Evolutionary conservation across 2,888 invertebrate species (phyloP).

Genomic region (Isotomurus palustris): DNA sequence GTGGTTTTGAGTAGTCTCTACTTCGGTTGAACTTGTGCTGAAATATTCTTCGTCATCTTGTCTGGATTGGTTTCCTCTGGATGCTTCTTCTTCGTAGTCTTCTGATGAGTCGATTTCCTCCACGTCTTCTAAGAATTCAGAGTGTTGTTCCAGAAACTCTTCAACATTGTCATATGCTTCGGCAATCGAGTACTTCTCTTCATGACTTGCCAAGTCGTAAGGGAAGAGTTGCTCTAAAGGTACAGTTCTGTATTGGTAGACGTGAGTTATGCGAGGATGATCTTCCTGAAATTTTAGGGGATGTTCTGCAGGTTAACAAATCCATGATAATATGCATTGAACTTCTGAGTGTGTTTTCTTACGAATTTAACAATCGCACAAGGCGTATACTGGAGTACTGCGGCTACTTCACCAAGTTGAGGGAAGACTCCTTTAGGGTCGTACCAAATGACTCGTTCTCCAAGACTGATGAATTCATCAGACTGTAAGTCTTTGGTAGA

Average conservation of each 20-base stretch:
- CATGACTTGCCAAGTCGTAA: constrained; percentile 24
- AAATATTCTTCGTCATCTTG: neutral
- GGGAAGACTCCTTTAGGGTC: constrained; percentile 22
- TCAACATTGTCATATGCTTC: constrained; percentile 17
- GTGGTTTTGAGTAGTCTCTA: too few species aligned
- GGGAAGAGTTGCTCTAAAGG: constrained; percentile 32
- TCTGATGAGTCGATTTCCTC: constrained; percentile 11
- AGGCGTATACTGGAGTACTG: constrained; percentile 23
- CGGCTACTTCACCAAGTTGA: constrained; percentile 28
- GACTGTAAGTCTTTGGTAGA: neutral
- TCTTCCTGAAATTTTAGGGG: constrained; percentile 15
- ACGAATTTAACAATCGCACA: constrained; percentile 39
- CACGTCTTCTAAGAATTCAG: constrained; percentile 1
- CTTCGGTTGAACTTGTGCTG: neutral
- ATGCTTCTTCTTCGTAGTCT: neutral
- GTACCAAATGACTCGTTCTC: constrained; percentile 33
- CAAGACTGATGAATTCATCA: constrained; percentile 20
- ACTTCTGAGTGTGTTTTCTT: constrained; percentile 9
- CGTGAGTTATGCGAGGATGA: constrained; percentile 16
- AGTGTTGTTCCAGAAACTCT: constrained; percentile 13
- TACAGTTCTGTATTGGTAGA: constrained; percentile 30
- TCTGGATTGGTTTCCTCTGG: neutral
- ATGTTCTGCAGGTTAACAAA: neutral
- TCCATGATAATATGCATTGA: neutral
- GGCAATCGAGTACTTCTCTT: constrained; percentile 28